Evolutionary conservation across 2,888 invertebrate genomes (phyloP).

Genomic region (Eupithecia exiguata): DNA sequence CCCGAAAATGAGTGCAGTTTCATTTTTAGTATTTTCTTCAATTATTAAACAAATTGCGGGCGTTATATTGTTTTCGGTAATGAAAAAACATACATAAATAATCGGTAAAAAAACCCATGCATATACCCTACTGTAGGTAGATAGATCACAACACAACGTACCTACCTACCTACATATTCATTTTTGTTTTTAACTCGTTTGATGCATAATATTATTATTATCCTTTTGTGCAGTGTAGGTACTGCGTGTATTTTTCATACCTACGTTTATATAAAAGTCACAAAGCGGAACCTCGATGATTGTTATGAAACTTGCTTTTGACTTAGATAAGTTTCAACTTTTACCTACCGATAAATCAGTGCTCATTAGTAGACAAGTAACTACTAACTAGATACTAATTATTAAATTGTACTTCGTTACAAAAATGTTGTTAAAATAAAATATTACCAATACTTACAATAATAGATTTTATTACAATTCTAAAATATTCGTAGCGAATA

Average conservation of each 20-base stretch:
- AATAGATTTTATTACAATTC: neutral
- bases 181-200: neutral
- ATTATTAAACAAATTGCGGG: too few species aligned
- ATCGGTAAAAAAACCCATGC: too few species aligned
- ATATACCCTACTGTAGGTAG: neutral
- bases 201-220: neutral
- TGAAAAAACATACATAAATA: too few species aligned
- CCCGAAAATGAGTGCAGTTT: too few species aligned
- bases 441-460: neutral
- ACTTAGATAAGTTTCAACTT: neutral
- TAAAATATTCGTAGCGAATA: neutral
- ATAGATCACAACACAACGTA: neutral
- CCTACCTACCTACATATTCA: too few species aligned
- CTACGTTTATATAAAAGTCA: neutral
- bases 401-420: neutral
- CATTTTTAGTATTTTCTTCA: too few species aligned
- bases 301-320: neutral
- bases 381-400: neutral
- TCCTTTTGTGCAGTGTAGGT: neutral
- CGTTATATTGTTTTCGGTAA: too few species aligned
- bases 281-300: neutral
- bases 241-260: neutral
- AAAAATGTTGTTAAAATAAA: constrained; percentile 3
- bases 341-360: neutral
- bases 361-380: neutral